Evolutionary conservation across 2,888 invertebrate species (phyloP).

Genomic region (Dasypolia templi): DNA sequence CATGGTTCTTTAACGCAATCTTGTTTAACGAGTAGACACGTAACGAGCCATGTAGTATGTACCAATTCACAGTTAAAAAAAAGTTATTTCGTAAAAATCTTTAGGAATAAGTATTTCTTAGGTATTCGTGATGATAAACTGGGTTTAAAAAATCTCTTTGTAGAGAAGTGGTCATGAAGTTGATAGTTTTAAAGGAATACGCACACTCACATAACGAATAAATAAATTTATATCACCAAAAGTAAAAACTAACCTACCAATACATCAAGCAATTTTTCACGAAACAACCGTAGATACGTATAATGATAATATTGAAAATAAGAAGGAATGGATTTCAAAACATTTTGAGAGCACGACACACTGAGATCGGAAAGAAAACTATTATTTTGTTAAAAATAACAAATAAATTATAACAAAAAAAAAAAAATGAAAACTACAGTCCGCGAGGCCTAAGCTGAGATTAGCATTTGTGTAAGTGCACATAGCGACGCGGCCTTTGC

Average conservation of each 20-base stretch:
- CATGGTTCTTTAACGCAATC: background rate
- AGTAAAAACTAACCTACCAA: conserved; percentile 30
- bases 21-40: background rate
- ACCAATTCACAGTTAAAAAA: background rate
- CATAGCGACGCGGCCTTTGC: too few species aligned
- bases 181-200: conserved; percentile 3
- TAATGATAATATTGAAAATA: conserved; percentile 29
- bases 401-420: background rate
- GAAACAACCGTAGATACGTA: conserved; percentile 40
- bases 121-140: background rate
- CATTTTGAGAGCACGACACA: conserved; percentile 26
- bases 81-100: background rate
- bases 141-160: too few species aligned
- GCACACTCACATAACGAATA: conserved; percentile 12
- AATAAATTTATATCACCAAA: conserved; percentile 47
- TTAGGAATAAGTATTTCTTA: background rate
- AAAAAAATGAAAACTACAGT: background rate
- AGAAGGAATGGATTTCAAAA: conserved; percentile 37
- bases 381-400: background rate
- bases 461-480: too few species aligned
- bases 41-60: background rate
- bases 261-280: conserved; percentile 27
- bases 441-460: too few species aligned
- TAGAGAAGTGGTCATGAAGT: too few species aligned
- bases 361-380: conserved; percentile 10